Evolutionary conservation across 2,888 invertebrate genomes (phyloP).

Genomic region (Gandaritis pyraliata): DNA sequence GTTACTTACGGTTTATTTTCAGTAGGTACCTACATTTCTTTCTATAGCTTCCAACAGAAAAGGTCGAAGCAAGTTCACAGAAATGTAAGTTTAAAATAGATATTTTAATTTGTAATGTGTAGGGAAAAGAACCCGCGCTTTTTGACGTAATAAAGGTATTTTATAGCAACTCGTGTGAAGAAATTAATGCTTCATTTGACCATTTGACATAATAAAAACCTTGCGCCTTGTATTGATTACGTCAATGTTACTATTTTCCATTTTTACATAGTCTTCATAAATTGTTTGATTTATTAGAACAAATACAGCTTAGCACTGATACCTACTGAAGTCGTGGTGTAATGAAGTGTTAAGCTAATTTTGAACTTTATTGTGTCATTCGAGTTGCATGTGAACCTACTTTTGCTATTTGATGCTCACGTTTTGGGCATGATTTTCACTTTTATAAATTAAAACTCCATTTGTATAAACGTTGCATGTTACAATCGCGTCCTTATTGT

Average conservation of each 20-base stretch:
- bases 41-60: no score
- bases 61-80: no score
- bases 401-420: neutral
- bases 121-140: slow-evolving; percentile 1
- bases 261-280: neutral
- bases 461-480: slow-evolving; percentile 33
- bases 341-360: no score
- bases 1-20: no score
- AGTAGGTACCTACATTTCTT: no score
- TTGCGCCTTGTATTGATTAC: neutral
- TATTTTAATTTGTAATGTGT: neutral
- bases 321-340: no score
- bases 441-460: slow-evolving; percentile 18
- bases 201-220: neutral
- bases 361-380: neutral
- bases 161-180: neutral
- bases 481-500: slow-evolving; percentile 37
- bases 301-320: neutral
- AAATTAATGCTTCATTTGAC: neutral
- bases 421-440: slow-evolving; percentile 11
- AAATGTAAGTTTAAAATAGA: neutral
- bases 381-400: slow-evolving; percentile 7
- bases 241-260: neutral
- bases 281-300: neutral
- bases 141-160: slow-evolving; percentile 8